phyloP scores from a whole-genome alignment of 2,888 invertebrate species.

The Pedicia rivosa region DNA sequence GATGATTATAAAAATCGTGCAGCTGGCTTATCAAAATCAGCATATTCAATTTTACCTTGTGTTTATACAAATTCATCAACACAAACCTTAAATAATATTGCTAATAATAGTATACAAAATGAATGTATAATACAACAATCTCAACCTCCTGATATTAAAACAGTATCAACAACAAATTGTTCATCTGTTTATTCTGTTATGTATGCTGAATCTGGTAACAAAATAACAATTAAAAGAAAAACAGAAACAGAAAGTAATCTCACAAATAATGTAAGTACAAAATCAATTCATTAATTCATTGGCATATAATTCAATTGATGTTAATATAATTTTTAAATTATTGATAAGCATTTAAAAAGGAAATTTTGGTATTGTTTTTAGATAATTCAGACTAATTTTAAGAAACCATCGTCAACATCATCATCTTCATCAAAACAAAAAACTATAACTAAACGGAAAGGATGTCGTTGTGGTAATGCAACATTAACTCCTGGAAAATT shows the following conservation, averaged over 20 bases:
- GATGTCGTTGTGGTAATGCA: slow-evolving; percentile 83
- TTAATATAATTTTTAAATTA: too few species aligned
- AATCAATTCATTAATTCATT: slow-evolving; percentile 2
- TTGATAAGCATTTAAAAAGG: too few species aligned
- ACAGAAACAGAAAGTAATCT: slow-evolving; percentile 39
- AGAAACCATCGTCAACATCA: slow-evolving; percentile 4
- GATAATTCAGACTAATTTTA: slow-evolving; percentile 3
- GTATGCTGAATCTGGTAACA: slow-evolving; percentile 65
- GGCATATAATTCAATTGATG: background rate
- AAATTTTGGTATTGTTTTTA: too few species aligned
- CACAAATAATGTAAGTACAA: background rate
- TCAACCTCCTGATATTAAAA: slow-evolving; percentile 23
- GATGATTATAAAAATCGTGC: slow-evolving; percentile 59
- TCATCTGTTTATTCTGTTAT: slow-evolving; percentile 59
- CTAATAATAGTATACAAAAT: too few species aligned
- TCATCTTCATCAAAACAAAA: background rate
- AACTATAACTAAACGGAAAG: slow-evolving; percentile 39
- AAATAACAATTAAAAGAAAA: slow-evolving; percentile 70
- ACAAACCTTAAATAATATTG: slow-evolving; percentile 16
- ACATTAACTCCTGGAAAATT: slow-evolving; percentile 77
- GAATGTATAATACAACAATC: slow-evolving; percentile 12
- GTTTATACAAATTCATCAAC: slow-evolving; percentile 46
- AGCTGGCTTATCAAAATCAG: slow-evolving; percentile 54
- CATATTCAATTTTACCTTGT: slow-evolving; percentile 57
- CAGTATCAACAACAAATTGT: slow-evolving; percentile 38